Conservation (phyloP, 2,888 invertebrate genomes). For the Galerucella calmariensis region DNA sequence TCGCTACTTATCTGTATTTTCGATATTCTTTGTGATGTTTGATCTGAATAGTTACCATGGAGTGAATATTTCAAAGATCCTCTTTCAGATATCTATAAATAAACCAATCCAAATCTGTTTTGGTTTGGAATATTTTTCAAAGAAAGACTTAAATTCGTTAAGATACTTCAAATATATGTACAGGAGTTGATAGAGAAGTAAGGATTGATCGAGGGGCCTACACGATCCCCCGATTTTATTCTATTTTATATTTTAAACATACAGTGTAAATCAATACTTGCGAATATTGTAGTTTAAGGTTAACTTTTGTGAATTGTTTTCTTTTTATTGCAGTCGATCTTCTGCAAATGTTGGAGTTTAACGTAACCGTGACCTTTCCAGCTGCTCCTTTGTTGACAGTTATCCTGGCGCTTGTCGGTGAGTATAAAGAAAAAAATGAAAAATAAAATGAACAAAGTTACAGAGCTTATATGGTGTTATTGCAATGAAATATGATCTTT, state of each 20-base stretch:
- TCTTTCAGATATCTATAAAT: too few species aligned
- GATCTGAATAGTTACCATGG: conserved; percentile 22
- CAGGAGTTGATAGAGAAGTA: too few species aligned
- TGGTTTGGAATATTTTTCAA: too few species aligned
- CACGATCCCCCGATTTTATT: too few species aligned
- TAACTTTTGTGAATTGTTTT: not conserved
- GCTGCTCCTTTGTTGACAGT: conserved; percentile 97
- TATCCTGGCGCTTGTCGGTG: conserved; percentile 97
- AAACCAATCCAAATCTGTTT: too few species aligned
- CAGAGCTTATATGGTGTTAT: not conserved
- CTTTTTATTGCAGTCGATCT: conserved; percentile 84
- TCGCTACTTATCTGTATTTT: conserved; percentile 13
- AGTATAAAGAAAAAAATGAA: conserved; percentile 65
- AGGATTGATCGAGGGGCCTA: too few species aligned
- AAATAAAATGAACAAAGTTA: conserved; percentile 6
- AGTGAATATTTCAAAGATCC: not conserved
- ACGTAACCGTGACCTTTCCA: conserved; percentile 92
- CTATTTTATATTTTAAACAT: too few species aligned
- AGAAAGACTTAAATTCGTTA: too few species aligned
- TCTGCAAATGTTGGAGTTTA: conserved; percentile 97
- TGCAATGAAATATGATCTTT: not conserved
- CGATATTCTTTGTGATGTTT: conserved; percentile 18
- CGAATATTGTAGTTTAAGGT: not conserved
- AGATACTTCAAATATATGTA: too few species aligned
- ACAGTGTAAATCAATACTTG: not conserved